Base-by-base conservation (phyloP, 2,113 vertebrate species). In the Alectura lathami region DNA sequence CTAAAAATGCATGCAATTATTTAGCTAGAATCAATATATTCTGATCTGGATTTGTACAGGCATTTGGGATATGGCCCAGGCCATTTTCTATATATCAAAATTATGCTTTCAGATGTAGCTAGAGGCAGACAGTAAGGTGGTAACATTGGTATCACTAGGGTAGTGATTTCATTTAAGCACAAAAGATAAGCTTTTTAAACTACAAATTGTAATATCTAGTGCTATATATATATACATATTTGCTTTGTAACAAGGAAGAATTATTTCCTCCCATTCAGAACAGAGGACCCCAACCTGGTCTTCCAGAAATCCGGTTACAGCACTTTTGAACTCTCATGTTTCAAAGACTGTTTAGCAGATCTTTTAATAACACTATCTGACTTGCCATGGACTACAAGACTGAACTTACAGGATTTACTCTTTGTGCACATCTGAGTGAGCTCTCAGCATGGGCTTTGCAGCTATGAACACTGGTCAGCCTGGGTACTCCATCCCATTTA, bases 401-500 rank as follows among this genome's bases (percentile, higher is more conserved):
- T 32, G 64, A 40, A 60, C 24, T 77, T 64, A 45, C 17, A 64
- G 26, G 48, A 63, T 64, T 86, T 83, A 3, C 30, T 68, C n/a
- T 38, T 68, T 29, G 6, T 54, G 4, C 11, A 63, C 26, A 20
- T 59, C 6, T 26, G 36, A 42, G 75, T n/a, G 24, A 88, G 14
- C 23, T 72, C 10, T 14, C 21, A 24, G 13, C 9, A 36, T 8
- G 17, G 17, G 20, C 26, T 81, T 68, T 78, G 26, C 8, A 75
- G 7, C 17, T 1, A 0, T 8, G 15, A 81, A 14, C 12, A 15
- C 5, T 62, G 34, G 8, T 18, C 50, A 48, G 14, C 4, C 38
- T 2, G 0, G 6, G 22, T 57, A 17, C 4, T 88, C 13, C 4
- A n/a, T 12, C 6, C 30, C 11, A 26, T 1, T 0, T 27, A 48